Percentiles rank a stretch among this genome's conserved stretches.
These are phyloP conservation scores for Neogobius melanostomus DNA, from an alignment of 2,113 vertebrate species.

Conservation along the genomic window DNA sequence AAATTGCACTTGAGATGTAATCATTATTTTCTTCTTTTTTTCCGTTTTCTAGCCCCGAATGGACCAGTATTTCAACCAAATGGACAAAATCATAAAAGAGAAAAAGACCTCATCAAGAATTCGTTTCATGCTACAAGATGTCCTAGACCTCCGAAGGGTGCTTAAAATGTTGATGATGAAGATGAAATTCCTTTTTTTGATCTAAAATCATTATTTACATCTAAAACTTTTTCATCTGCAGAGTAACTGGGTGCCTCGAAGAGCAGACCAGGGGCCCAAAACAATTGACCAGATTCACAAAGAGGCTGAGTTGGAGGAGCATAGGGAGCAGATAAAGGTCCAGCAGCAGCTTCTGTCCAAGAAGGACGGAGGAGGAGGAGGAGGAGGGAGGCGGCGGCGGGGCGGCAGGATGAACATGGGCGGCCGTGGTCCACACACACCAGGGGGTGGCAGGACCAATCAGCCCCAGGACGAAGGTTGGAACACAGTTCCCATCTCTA, in stretches of 20 bases:
- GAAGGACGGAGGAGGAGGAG: slow-evolving; percentile 77
- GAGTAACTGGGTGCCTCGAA: slow-evolving; percentile 93
- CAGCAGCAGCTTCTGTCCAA: slow-evolving; percentile 90
- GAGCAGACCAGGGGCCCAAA: slow-evolving; percentile 95
- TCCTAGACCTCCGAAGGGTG: slow-evolving; percentile 90
- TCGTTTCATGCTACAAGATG: slow-evolving; percentile 96
- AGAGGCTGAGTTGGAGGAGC: slow-evolving; percentile 94
- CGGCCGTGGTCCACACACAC: slow-evolving; percentile 65
- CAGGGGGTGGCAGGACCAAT: slow-evolving; percentile 64
- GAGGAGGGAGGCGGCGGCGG: slow-evolving; percentile 16
- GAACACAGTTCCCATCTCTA: slow-evolving; percentile 95
- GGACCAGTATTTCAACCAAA: slow-evolving; percentile 98
- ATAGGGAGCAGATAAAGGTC: slow-evolving; percentile 91
- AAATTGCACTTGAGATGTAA: background rate
- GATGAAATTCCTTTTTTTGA: no score
- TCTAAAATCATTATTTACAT: background rate
- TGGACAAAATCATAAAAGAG: slow-evolving; percentile 98
- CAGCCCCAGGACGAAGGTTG: slow-evolving; percentile 91
- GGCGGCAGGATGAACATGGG: slow-evolving; percentile 70
- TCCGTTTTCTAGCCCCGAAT: slow-evolving; percentile 84
- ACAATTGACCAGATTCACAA: slow-evolving; percentile 99
- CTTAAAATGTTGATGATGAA: background rate
- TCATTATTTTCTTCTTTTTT: background rate
- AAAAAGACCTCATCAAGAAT: slow-evolving; percentile 95
- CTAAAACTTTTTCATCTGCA: slow-evolving; percentile 47